Evolutionary conservation across 2,797 vertebrate species (phyloP), one percentile per base, ranked within the genome.

Genomic region (Acrocephalus scirpaceus): DNA sequence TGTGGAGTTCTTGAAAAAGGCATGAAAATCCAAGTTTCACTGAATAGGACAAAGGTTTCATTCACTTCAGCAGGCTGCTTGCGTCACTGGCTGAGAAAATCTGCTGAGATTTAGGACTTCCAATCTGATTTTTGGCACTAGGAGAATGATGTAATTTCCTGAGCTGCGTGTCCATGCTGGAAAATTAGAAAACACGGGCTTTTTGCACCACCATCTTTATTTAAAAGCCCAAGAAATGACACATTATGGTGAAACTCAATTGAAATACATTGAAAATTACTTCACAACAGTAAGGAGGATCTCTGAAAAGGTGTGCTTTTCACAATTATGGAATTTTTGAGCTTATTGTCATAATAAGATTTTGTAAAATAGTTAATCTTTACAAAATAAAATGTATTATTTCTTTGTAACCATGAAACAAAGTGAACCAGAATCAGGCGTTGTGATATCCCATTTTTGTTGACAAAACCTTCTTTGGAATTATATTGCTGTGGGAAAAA

Each of bases 21-120:
- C 34, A n/a, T 15, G 25, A 87, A 96, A 80, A 61, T 42, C 34
- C 50, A 9, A 23, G 27, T 88, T 90, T 64, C 38, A 44, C 50
- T 81, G 54, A 42, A 53, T 6, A 65, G 66, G 36, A 95, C 76
- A 96, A 94, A 93, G 76, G 62, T 61, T 95, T 61, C 45, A 86
- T 97, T 95, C 70, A 95, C 18, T 94, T 93, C 44, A 84, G 54
- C 26, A 51, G 62, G 50, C 76, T 84, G 82, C 48, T 88, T 90
- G 50, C 8, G 3, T 90, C 87, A 93, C 34, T 81, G 65, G 38
- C 67, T 92, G 75, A 79, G 78, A 89, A 62, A 82, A 26, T 56
- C 44, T 73, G 67, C 70, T 85, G 75, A 91, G 57, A 94, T 95
- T 95, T 93, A 95, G 82, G 54, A 75, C 70, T 95, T 94, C 38